Conservation (phyloP, 1,140 invertebrate genomes). For the Agraylea sexmaculata region DNA sequence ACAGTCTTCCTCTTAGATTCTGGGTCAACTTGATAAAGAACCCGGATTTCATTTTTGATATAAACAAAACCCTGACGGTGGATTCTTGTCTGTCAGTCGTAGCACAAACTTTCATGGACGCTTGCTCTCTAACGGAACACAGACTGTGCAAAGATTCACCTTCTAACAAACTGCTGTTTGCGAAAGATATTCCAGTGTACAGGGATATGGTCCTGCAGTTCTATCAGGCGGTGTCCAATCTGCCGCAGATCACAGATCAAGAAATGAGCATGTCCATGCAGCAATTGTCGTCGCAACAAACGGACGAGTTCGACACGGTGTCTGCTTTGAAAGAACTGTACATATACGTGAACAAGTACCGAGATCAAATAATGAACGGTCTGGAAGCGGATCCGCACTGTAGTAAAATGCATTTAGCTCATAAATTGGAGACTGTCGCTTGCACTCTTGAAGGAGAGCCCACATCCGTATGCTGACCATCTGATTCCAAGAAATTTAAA, state of each 20-base stretch:
- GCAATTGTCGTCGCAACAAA: slow-evolving; percentile 74
- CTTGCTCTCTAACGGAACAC: slow-evolving; percentile 81
- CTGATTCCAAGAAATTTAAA: slow-evolving; percentile 30
- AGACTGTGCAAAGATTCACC: slow-evolving; percentile 87
- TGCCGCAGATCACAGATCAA: slow-evolving; percentile 83
- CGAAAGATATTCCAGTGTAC: slow-evolving; percentile 87
- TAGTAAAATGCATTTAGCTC: slow-evolving; percentile 76
- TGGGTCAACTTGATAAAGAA: slow-evolving; percentile 98
- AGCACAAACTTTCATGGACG: slow-evolving; percentile 94
- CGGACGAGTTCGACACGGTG: slow-evolving; percentile 79
- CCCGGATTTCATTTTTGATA: slow-evolving; percentile 94
- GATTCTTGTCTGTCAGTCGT: slow-evolving; percentile 90
- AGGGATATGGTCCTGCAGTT: slow-evolving; percentile 78
- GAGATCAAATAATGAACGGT: slow-evolving; percentile 78
- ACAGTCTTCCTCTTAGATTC: slow-evolving; percentile 85
- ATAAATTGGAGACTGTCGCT: slow-evolving; percentile 80
- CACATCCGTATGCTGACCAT: slow-evolving; percentile 41
- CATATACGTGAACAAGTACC: slow-evolving; percentile 89
- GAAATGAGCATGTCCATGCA: slow-evolving; percentile 88
- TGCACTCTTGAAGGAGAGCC: slow-evolving; percentile 76
- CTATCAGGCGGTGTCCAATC: slow-evolving; percentile 70
- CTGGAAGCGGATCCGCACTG: slow-evolving; percentile 70
- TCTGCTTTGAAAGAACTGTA: slow-evolving; percentile 88
- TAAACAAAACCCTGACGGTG: slow-evolving; percentile 83
- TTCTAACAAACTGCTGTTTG: slow-evolving; percentile 88